These are phyloP conservation scores for Glaucidium brasilianum DNA, from an alignment of 2,113 vertebrate species.

Conservation along the genomic window DNA sequence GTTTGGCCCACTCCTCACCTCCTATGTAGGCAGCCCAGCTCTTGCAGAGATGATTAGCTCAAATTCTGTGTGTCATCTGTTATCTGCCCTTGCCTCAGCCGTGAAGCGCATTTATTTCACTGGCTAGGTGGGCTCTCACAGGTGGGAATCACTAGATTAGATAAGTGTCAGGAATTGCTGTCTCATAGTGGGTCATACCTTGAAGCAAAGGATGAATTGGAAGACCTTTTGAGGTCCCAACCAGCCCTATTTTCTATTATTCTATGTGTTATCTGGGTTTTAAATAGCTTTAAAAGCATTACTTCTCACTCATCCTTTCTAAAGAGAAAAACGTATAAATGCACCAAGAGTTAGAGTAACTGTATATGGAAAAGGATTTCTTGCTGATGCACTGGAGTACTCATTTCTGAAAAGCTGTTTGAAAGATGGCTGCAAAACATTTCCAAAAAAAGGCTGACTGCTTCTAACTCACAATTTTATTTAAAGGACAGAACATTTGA, in stretches of 20 bases:
- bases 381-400: neutral
- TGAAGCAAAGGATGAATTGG: neutral
- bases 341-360: neutral
- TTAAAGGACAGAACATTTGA: neutral
- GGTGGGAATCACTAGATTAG: neutral
- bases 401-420: neutral
- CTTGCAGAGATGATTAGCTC: neutral
- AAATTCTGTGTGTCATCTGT: neutral
- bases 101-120: neutral
- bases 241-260: neutral
- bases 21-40: neutral
- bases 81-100: accelerated
- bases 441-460: neutral
- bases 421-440: neutral
- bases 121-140: neutral
- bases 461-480: neutral
- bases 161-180: neutral
- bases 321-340: neutral
- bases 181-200: neutral
- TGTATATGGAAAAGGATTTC: neutral
- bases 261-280: neutral
- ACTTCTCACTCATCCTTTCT: neutral
- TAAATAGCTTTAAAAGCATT: neutral
- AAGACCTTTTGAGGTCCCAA: neutral
- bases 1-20: neutral